A percentile compares a stretch with the other conserved stretches of the same genome.
These are phyloP conservation scores for Microchrysa polita DNA, from an alignment of 2,888 invertebrate species.

Conservation along the genomic window DNA sequence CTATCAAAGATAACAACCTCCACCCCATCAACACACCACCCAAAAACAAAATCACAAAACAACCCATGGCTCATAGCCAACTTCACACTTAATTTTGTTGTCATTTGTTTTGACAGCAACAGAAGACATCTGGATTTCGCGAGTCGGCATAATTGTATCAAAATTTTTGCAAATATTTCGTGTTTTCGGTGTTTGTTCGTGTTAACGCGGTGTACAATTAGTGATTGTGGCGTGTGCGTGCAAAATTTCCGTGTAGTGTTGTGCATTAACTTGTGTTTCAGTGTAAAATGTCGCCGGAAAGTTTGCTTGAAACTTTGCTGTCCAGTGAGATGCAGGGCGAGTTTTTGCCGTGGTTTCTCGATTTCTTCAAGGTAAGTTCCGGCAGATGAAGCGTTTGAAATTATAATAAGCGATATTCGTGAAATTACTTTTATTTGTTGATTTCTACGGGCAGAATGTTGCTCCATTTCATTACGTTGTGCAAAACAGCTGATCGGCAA, in stretches of 20 bases:
- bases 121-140: neutral
- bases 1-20: neutral
- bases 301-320: constrained; percentile 18
- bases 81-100: neutral
- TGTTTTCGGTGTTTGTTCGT: neutral
- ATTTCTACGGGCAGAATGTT: too few species aligned
- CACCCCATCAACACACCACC: neutral
- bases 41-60: too few species aligned
- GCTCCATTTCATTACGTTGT: too few species aligned
- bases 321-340: constrained; percentile 18
- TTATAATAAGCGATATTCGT: too few species aligned
- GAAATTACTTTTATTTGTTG: too few species aligned
- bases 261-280: neutral
- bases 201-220: neutral
- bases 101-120: constrained; percentile 1
- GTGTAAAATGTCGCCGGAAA: constrained; percentile 28
- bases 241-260: neutral
- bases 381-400: neutral
- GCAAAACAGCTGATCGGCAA: constrained; percentile 37
- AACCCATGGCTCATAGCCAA: neutral
- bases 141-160: neutral
- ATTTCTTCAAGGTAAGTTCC: constrained; percentile 31
- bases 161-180: neutral
- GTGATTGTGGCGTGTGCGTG: neutral
- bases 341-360: constrained; percentile 19